phyloP scores from a whole-genome alignment of 2,113 vertebrate species.

The Zosterops lateralis region DNA sequence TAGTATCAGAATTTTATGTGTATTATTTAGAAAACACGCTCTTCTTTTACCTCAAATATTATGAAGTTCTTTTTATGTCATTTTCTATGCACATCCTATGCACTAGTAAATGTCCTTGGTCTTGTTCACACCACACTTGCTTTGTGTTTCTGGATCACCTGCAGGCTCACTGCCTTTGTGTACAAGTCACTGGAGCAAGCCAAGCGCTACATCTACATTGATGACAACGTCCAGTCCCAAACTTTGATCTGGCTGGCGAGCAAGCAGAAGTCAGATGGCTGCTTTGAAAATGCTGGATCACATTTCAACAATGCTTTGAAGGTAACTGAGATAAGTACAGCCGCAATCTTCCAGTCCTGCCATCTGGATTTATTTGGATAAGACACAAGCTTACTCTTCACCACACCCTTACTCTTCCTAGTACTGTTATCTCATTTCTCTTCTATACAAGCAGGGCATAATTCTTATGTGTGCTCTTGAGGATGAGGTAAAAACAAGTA shows the following conservation, averaged over 20 bases:
- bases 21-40: neutral
- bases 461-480: neutral
- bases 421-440: accelerated
- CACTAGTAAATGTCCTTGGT: neutral
- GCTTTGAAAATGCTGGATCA: conserved; percentile 75
- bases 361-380: neutral
- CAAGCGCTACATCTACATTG: conserved; percentile 55
- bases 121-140: neutral
- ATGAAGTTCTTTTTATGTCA: neutral
- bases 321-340: conserved; percentile 59
- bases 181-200: conserved; percentile 62
- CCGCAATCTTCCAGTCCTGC: neutral
- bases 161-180: conserved; percentile 66
- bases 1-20: neutral
- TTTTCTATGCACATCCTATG: neutral
- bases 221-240: conserved; percentile 47
- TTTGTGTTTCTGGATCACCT: neutral
- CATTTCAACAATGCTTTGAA: conserved; percentile 80
- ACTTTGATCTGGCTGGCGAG: conserved; percentile 61
- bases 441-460: neutral
- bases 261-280: conserved; percentile 74
- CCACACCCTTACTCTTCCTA: neutral
- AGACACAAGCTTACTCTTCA: neutral
- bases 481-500: neutral
- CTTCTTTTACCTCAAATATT: neutral